Evolutionary conservation across 2,888 invertebrate genomes (phyloP).

Genomic region (Diarsia rubi): DNA sequence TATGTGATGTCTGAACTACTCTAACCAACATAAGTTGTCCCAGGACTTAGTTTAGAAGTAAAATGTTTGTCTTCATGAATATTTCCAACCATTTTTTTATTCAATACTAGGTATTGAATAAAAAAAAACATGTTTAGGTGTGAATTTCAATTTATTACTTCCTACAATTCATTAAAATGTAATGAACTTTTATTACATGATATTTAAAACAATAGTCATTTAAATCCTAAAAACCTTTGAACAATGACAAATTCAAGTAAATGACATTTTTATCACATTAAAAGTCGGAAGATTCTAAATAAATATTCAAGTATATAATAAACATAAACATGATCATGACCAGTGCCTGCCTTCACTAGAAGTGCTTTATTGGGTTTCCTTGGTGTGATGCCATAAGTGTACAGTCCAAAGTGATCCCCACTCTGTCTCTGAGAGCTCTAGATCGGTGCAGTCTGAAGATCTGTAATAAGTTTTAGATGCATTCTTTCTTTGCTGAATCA

Average conservation of each 20-base stretch:
- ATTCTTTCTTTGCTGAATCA: constrained; percentile 21
- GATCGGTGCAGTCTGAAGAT: neutral
- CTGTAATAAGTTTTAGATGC: neutral
- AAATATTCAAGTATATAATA: neutral
- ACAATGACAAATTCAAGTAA: neutral
- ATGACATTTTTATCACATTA: neutral
- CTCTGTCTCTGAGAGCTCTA: too few relatives aligned
- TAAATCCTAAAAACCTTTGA: neutral
- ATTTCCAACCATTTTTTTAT: neutral
- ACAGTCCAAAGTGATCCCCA: neutral
- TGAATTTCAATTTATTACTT: neutral
- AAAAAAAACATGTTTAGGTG: neutral
- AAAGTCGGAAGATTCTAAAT: neutral
- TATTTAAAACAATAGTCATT: neutral
- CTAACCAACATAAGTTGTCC: too few relatives aligned
- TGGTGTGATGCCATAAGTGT: neutral
- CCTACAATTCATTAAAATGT: neutral
- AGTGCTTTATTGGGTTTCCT: neutral
- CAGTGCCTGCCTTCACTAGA: neutral
- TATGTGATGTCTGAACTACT: too few relatives aligned
- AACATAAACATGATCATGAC: neutral
- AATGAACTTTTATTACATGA: neutral
- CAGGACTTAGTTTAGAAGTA: neutral
- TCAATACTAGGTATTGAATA: neutral
- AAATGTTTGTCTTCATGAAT: neutral